phyloP scores from a whole-genome alignment of 2,113 vertebrate genomes.

The Spea bombifrons region DNA sequence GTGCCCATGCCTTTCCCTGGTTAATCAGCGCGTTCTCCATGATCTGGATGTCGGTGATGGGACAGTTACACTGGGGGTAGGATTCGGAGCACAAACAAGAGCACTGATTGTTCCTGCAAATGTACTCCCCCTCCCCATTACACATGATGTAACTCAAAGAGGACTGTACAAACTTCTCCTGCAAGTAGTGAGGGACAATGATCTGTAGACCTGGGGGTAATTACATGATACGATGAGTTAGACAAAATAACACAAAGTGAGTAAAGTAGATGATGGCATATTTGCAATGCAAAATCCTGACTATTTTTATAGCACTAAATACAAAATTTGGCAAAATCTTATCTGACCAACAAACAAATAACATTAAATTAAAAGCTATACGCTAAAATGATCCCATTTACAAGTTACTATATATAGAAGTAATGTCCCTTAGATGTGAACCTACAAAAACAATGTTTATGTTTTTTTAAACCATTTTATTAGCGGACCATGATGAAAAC shows the following conservation, averaged over 20 bases:
- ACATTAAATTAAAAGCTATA: no score
- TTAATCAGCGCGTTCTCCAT: slow-evolving; percentile 90
- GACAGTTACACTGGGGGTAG: slow-evolving; percentile 97
- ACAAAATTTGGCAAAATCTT: no score
- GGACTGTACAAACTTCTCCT: slow-evolving; percentile 98
- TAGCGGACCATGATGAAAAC: no score
- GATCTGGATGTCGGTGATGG: slow-evolving; percentile 96
- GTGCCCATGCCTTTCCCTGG: slow-evolving; percentile 90
- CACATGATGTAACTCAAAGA: slow-evolving; percentile 99
- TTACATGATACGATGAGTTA: slow-evolving; percentile 31
- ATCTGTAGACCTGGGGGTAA: slow-evolving; percentile 87
- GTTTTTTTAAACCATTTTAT: no score
- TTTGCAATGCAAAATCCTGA: background rate
- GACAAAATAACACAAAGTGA: slow-evolving; percentile 12
- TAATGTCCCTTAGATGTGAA: no score
- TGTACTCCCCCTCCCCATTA: slow-evolving; percentile 93
- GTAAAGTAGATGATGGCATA: slow-evolving; percentile 12
- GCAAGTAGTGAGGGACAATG: slow-evolving; percentile 96
- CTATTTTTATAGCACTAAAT: no score
- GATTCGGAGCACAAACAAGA: slow-evolving; percentile 89
- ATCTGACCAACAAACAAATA: no score
- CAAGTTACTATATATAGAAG: no score
- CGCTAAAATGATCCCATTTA: no score
- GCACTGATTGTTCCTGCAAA: slow-evolving; percentile 89
- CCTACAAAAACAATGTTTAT: no score